Evolutionary conservation across 1,140 invertebrate species (phyloP).

Genomic region (Trypoxylus dichotomus): DNA sequence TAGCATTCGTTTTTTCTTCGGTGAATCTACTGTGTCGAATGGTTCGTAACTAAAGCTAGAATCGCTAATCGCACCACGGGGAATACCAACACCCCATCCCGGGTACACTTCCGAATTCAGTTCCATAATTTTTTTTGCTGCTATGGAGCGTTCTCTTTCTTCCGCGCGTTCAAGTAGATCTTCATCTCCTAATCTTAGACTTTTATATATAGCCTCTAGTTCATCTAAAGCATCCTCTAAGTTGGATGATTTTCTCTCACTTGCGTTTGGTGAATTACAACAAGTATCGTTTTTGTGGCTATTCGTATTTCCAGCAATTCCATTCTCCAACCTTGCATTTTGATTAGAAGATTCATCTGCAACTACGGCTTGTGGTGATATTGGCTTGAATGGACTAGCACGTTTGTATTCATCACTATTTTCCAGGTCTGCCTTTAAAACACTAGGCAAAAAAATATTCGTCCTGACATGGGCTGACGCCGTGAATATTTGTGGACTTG

Average conservation of each 20-base stretch:
- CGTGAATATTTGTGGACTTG: conserved; percentile 50
- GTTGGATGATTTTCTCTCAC: conserved; percentile 62
- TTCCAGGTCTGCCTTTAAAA: conserved; percentile 12
- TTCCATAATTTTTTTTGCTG: conserved; percentile 41
- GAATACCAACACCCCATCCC: conserved; percentile 29
- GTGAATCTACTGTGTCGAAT: conserved; percentile 43
- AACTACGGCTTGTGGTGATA: conserved; percentile 35
- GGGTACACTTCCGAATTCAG: conserved; percentile 37
- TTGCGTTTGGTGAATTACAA: neutral
- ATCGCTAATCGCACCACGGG: conserved; percentile 47
- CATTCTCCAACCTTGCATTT: neutral
- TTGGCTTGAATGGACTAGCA: conserved; percentile 45
- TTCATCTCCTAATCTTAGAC: conserved; percentile 77
- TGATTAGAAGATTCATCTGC: conserved; percentile 36
- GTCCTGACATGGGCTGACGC: conserved; percentile 48
- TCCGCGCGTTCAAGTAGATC: conserved; percentile 78
- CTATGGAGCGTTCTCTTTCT: conserved; percentile 67
- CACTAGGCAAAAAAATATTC: conserved; percentile 47
- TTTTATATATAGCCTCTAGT: conserved; percentile 87
- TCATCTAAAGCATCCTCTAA: conserved; percentile 85
- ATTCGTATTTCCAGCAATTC: neutral
- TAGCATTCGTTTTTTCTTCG: conserved; percentile 43
- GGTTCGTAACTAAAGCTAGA: conserved; percentile 50
- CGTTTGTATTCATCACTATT: conserved; percentile 12
- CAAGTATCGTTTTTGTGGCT: conserved; percentile 34